These are phyloP conservation scores for Drosophila punjabiensis DNA, from an alignment of 1,140 invertebrate genomes.

Conservation along the genomic window DNA sequence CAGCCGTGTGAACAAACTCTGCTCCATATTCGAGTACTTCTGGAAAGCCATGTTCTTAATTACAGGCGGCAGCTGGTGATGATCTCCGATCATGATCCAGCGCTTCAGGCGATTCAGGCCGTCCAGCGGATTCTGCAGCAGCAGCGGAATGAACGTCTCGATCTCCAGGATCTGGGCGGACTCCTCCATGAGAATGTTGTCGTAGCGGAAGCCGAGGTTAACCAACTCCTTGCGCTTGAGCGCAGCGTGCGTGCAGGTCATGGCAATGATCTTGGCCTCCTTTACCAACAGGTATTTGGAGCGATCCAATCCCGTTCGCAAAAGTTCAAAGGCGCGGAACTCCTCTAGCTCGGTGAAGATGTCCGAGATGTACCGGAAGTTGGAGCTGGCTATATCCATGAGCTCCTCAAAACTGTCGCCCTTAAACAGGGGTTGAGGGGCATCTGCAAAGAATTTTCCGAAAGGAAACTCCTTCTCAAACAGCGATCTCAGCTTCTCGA, in stretches of 20 bases:
- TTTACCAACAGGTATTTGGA: conserved; percentile 98
- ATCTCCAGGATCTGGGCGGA: conserved; percentile 99
- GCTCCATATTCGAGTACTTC: conserved; percentile 99
- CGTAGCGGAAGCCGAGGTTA: conserved; percentile 98
- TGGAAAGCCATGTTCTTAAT: conserved; percentile 99
- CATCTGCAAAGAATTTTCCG: conserved; percentile 95
- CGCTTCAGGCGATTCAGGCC: conserved; percentile 98
- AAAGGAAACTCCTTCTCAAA: conserved; percentile 96
- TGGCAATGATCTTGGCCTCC: conserved; percentile 99
- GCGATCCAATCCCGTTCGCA: conserved; percentile 97
- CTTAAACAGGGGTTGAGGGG: conserved; percentile 96
- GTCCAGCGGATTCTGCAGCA: conserved; percentile 98
- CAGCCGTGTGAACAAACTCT: conserved; percentile 98
- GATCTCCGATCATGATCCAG: conserved; percentile 99
- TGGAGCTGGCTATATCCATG: conserved; percentile 96
- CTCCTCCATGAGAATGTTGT: conserved; percentile 99
- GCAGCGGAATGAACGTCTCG: conserved; percentile 99
- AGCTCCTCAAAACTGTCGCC: conserved; percentile 93
- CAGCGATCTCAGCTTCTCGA: conserved; percentile 46
- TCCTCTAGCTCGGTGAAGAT: conserved; percentile 99
- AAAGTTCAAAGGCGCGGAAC: conserved; percentile 98
- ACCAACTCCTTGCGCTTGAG: conserved; percentile 98
- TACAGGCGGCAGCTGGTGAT: conserved; percentile 99
- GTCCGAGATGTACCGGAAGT: conserved; percentile 97
- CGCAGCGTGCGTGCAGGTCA: conserved; percentile 99